Evolutionary conservation across 2,888 invertebrate species (phyloP).

Genomic region (Rhagophthalmus giganteus): DNA sequence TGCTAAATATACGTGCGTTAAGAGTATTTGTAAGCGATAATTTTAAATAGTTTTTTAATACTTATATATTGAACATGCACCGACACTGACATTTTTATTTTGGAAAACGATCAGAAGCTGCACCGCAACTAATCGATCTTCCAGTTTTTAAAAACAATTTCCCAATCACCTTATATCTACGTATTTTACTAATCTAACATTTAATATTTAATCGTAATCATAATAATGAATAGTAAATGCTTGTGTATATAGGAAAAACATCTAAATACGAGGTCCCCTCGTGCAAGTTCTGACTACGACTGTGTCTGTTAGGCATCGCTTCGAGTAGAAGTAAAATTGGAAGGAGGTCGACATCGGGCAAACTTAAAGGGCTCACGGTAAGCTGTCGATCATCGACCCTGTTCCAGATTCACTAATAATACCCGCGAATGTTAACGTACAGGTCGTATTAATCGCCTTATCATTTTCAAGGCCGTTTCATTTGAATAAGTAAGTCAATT

Average conservation of each 20-base stretch:
- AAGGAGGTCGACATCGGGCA: conserved; percentile 31
- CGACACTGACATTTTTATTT: conserved; percentile 23
- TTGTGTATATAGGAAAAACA: conserved; percentile 19
- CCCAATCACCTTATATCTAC: conserved; percentile 10
- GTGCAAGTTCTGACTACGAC: conserved; percentile 19
- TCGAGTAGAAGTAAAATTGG: conserved; percentile 12
- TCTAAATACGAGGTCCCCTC: conserved; percentile 12
- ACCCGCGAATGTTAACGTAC: conserved; percentile 8
- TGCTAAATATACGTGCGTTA: conserved; percentile 26
- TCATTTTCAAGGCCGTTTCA: too few species aligned
- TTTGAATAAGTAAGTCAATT: too few species aligned
- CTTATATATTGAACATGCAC: conserved; percentile 21
- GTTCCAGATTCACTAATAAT: conserved; percentile 19
- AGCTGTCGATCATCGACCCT: conserved; percentile 34
- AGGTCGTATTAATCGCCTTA: conserved; percentile 8
- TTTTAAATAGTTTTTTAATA: conserved; percentile 13
- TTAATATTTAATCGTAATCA: conserved; percentile 14
- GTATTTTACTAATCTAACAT: conserved; percentile 20
- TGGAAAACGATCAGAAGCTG: conserved; percentile 23
- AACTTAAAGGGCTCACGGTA: conserved; percentile 45
- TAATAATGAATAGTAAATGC: conserved; percentile 17
- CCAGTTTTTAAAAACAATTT: conserved; percentile 5
- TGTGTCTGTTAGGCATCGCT: conserved; percentile 8
- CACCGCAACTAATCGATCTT: conserved; percentile 26
- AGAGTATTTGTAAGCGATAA: conserved; percentile 19